Percentiles rank a stretch among this genome's conserved stretches.
Evolutionary conservation across 2,113 vertebrate species (phyloP).

Genomic region (Damaliscus lunatus): DNA sequence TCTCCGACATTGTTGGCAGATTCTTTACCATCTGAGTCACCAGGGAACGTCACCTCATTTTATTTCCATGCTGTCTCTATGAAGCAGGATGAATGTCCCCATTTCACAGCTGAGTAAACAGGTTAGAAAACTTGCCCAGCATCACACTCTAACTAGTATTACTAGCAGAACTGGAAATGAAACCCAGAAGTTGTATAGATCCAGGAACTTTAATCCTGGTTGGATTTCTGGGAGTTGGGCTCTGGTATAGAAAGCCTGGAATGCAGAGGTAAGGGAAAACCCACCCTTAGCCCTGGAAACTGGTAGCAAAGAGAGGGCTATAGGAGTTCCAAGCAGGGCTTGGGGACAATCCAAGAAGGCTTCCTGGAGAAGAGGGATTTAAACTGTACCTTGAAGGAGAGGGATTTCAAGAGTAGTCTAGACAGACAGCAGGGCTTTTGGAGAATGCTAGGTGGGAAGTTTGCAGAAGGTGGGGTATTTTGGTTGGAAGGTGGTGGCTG

Average conservation of each 20-base stretch:
- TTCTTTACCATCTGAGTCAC: neutral
- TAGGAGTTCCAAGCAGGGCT: neutral
- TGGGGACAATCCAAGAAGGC: neutral
- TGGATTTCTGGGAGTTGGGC: neutral
- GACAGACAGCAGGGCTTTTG: neutral
- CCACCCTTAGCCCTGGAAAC: neutral
- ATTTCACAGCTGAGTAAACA: neutral
- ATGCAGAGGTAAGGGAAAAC: neutral
- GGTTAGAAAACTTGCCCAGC: neutral
- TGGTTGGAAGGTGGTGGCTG: neutral
- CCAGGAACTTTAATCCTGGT: neutral
- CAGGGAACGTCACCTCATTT: neutral
- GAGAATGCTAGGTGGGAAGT: neutral
- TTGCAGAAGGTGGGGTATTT: neutral
- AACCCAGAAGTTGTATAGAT: neutral
- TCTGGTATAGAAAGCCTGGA: neutral
- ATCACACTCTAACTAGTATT: neutral
- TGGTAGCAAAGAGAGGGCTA: neutral
- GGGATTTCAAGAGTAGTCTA: neutral
- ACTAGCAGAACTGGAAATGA: neutral
- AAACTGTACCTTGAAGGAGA: neutral
- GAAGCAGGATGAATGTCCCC: neutral
- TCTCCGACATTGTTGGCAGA: neutral
- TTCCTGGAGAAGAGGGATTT: neutral
- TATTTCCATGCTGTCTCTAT: neutral